Conservation (phyloP, 1,140 invertebrate genomes). For the Agraylea sexmaculata region DNA sequence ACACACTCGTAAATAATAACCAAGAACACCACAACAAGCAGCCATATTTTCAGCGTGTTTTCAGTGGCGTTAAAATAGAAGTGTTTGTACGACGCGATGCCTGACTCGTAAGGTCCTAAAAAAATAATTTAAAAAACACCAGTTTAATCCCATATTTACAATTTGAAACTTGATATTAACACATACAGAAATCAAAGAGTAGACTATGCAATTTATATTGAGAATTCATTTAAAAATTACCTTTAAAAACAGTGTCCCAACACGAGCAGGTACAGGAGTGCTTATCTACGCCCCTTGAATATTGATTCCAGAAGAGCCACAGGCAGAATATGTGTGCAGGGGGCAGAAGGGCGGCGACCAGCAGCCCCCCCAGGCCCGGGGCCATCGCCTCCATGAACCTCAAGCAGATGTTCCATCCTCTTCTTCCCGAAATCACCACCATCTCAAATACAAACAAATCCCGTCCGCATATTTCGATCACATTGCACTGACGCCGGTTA, state of each 20-base stretch:
- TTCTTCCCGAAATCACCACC: too few species aligned
- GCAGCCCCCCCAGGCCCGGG: constrained; percentile 14
- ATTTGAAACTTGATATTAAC: neutral
- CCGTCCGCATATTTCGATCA: too few species aligned
- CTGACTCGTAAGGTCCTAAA: constrained; percentile 61
- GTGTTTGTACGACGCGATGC: constrained; percentile 64
- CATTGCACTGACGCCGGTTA: too few species aligned
- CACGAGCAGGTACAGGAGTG: constrained; percentile 63
- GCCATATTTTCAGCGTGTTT: constrained; percentile 69
- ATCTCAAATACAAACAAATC: too few species aligned
- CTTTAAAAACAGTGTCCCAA: constrained; percentile 74
- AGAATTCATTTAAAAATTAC: constrained; percentile 27
- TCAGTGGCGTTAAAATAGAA: constrained; percentile 72
- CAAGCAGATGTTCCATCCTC: too few species aligned
- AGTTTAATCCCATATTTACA: constrained; percentile 9
- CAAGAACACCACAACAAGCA: constrained; percentile 51
- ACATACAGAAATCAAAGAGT: constrained; percentile 3
- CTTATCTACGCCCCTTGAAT: constrained; percentile 52
- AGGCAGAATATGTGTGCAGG: constrained; percentile 52
- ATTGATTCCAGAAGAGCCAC: constrained; percentile 60
- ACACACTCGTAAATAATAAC: constrained; percentile 60
- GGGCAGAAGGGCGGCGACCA: constrained; percentile 35
- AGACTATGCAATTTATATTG: constrained; percentile 2
- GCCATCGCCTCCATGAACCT: too few species aligned
- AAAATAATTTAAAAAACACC: constrained; percentile 20